These are phyloP conservation scores for Propithecus coquereli DNA, from an alignment of 2,113 vertebrate species.

Conservation along the genomic window DNA sequence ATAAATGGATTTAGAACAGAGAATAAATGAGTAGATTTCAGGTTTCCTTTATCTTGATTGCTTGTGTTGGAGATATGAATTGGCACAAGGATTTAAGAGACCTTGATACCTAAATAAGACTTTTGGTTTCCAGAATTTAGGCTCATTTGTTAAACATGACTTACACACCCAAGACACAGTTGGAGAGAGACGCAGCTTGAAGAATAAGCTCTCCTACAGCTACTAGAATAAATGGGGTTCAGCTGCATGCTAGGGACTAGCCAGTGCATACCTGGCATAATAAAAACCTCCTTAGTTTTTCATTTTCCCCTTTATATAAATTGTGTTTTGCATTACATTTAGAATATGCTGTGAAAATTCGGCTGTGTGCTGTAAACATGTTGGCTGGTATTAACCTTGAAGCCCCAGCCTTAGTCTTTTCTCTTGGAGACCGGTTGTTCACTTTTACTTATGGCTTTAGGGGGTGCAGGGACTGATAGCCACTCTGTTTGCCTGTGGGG, in stretches of 20 bases:
- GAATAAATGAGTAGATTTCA: background rate
- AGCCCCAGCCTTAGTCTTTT: background rate
- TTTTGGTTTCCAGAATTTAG: background rate
- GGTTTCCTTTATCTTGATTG: background rate
- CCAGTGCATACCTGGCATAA: background rate
- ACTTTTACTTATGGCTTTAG: background rate
- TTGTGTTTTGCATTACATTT: background rate
- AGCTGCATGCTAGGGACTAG: background rate
- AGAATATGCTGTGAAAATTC: background rate
- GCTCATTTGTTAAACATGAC: background rate
- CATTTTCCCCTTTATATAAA: background rate
- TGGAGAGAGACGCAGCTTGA: background rate
- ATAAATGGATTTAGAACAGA: background rate
- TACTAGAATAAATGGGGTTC: background rate
- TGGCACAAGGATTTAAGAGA: background rate
- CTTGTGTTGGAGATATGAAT: background rate
- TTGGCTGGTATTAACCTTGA: background rate
- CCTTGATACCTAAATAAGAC: background rate
- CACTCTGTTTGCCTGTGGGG: background rate
- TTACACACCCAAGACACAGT: background rate
- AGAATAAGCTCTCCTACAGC: background rate
- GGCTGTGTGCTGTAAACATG: background rate
- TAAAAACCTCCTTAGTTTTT: background rate
- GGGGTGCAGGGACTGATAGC: background rate
- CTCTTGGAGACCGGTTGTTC: background rate